A percentile compares a stretch with the other conserved stretches of the same genome.
Conservation (phyloP, 2,888 invertebrate species). For the Drosophila prolongata region DNA sequence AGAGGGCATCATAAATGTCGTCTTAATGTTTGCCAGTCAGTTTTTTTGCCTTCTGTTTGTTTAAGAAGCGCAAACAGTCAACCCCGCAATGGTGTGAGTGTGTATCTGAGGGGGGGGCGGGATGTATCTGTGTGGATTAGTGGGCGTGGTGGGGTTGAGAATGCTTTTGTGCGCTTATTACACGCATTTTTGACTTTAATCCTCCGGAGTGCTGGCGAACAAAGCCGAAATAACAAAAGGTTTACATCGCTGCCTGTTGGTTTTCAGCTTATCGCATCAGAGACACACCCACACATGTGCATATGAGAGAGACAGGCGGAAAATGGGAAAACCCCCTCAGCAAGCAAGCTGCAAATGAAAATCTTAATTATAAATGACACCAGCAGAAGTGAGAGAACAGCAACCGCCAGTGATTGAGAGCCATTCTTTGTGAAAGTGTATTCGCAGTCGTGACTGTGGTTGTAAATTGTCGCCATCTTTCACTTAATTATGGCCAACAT, state of each 20-base stretch:
- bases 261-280: slow-evolving; percentile 65
- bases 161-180: slow-evolving; percentile 74
- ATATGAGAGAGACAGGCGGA: slow-evolving; percentile 35
- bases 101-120: slow-evolving; percentile 18
- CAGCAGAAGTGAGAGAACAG: slow-evolving; percentile 45
- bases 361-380: slow-evolving; percentile 78
- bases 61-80: slow-evolving; percentile 29
- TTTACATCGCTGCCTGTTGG: slow-evolving; percentile 76
- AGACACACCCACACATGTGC: slow-evolving; percentile 37
- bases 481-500: slow-evolving; percentile 73
- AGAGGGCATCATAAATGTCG: slow-evolving; percentile 69
- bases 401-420: slow-evolving; percentile 65
- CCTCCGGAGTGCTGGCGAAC: slow-evolving; percentile 73
- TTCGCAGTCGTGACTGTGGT: slow-evolving; percentile 30
- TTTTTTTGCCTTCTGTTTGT: slow-evolving; percentile 48
- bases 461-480: slow-evolving; percentile 72
- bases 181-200: slow-evolving; percentile 81
- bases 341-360: slow-evolving; percentile 68
- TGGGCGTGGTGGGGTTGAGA: slow-evolving; percentile 45
- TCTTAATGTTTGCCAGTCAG: slow-evolving; percentile 62
- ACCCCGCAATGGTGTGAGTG: slow-evolving; percentile 5
- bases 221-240: slow-evolving; percentile 77
- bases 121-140: slow-evolving; percentile 21
- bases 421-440: slow-evolving; percentile 58
- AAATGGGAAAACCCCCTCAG: slow-evolving; percentile 38